Evolutionary conservation across 1,140 invertebrate genomes (phyloP).

Genomic region (Agrilus planipennis): DNA sequence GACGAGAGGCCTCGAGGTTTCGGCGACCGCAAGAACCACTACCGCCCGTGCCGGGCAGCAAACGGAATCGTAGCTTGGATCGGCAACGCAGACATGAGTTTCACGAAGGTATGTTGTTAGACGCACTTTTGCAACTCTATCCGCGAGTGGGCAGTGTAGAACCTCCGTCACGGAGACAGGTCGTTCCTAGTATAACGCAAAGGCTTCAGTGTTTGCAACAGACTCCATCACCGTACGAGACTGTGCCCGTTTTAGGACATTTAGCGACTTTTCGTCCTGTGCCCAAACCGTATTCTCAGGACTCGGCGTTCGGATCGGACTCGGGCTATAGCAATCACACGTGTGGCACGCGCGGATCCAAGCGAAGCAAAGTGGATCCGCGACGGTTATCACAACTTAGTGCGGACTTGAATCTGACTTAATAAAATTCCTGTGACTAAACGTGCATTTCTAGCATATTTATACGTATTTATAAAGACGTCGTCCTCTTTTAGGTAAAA

Average conservation of each 20-base stretch:
- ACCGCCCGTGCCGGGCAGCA: slow-evolving; percentile 33
- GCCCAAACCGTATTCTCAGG: slow-evolving; percentile 34
- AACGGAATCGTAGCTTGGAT: slow-evolving; percentile 44
- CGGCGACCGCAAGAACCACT: slow-evolving; percentile 28
- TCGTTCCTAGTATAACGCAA: slow-evolving; percentile 35
- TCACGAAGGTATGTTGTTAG: slow-evolving; percentile 53
- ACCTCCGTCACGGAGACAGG: slow-evolving; percentile 20
- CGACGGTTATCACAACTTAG: slow-evolving; percentile 31
- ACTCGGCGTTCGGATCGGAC: slow-evolving; percentile 51
- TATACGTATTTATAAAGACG: too few species aligned
- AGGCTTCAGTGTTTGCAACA: slow-evolving; percentile 40
- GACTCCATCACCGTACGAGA: slow-evolving; percentile 42
- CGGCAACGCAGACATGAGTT: slow-evolving; percentile 44
- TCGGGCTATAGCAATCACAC: slow-evolving; percentile 60
- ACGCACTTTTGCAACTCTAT: slow-evolving; percentile 49
- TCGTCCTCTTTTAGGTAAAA: too few species aligned
- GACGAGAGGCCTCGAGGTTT: slow-evolving; percentile 27
- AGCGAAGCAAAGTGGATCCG: slow-evolving; percentile 27
- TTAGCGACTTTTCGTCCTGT: slow-evolving; percentile 31
- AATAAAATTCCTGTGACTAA: slow-evolving; percentile 12
- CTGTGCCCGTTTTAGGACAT: slow-evolving; percentile 42
- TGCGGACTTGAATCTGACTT: slow-evolving; percentile 31
- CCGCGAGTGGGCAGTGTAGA: slow-evolving; percentile 41
- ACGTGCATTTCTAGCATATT: slow-evolving; percentile 1
- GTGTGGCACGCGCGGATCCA: slow-evolving; percentile 29